Percentiles rank a stretch among this genome's conserved stretches.
Evolutionary conservation across 2,888 invertebrate genomes (phyloP).

Genomic region (Hyposoter didymator): DNA sequence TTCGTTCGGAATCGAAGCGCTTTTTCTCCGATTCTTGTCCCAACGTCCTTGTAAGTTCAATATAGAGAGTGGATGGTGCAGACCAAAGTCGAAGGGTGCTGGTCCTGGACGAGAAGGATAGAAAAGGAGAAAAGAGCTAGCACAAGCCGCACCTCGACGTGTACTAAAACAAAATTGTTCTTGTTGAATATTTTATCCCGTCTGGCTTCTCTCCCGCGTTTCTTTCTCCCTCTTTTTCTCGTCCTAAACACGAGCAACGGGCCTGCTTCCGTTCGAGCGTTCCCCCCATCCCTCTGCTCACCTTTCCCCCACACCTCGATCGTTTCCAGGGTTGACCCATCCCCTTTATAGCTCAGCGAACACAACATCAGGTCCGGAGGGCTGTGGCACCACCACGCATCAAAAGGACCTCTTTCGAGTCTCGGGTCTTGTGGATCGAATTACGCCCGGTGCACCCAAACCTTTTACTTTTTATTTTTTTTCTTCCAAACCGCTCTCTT

Average conservation of each 20-base stretch:
- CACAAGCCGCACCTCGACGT: constrained; percentile 67
- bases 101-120: constrained; percentile 6
- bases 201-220: constrained; percentile 47
- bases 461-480: constrained; percentile 42
- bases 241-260: constrained; percentile 52
- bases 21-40: constrained; percentile 55
- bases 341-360: constrained; percentile 37
- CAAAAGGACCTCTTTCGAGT: constrained; percentile 59
- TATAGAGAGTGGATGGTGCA: constrained; percentile 67
- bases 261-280: constrained; percentile 40
- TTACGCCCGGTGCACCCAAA: constrained; percentile 59
- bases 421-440: constrained; percentile 63
- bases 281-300: constrained; percentile 18
- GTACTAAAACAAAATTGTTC: constrained; percentile 75
- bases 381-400: constrained; percentile 51
- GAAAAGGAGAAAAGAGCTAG: constrained; percentile 52
- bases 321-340: constrained; percentile 60
- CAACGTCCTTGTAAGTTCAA: constrained; percentile 68
- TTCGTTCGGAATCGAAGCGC: constrained; percentile 53
- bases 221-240: constrained; percentile 34
- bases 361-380: constrained; percentile 50
- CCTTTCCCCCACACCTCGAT: constrained; percentile 46
- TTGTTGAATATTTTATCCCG: constrained; percentile 74
- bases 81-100: constrained; percentile 12
- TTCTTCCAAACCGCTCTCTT: constrained; percentile 1